phyloP scores from a whole-genome alignment of 2,797 vertebrate genomes.

The Labeo calbasu region DNA sequence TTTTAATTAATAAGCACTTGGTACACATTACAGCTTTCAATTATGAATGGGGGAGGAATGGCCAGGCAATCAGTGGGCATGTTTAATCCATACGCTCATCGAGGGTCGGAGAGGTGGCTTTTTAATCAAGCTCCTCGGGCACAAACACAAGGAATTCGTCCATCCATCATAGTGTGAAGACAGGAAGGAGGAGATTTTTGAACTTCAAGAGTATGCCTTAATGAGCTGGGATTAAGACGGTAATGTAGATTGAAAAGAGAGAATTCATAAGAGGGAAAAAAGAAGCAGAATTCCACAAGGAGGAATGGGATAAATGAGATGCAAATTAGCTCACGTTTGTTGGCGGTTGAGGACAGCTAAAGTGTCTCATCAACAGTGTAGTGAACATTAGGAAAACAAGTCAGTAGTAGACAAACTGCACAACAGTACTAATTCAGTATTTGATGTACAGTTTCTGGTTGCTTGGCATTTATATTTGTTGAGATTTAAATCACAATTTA shows the following conservation, averaged over 20 bases:
- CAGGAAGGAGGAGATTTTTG: slow-evolving; percentile 56
- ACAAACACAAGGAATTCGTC: slow-evolving; percentile 55
- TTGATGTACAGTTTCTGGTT: background rate
- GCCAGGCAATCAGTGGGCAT: slow-evolving; percentile 74
- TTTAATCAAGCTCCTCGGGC: slow-evolving; percentile 78
- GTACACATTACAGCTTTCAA: slow-evolving; percentile 82
- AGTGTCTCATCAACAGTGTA: slow-evolving; percentile 65
- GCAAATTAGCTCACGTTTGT: slow-evolving; percentile 74
- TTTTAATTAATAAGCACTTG: slow-evolving; percentile 83
- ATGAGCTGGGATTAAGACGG: slow-evolving; percentile 72
- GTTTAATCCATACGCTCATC: slow-evolving; percentile 83
- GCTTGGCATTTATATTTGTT: background rate
- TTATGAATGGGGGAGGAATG: slow-evolving; percentile 77
- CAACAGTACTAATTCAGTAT: background rate
- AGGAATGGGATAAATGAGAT: slow-evolving; percentile 73
- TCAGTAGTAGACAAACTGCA: slow-evolving; percentile 35
- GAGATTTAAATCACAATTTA: background rate
- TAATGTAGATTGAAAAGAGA: slow-evolving; percentile 61
- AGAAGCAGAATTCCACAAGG: slow-evolving; percentile 62
- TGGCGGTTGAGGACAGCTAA: slow-evolving; percentile 67
- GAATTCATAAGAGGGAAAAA: slow-evolving; percentile 28
- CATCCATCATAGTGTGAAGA: slow-evolving; percentile 27
- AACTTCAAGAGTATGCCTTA: slow-evolving; percentile 68
- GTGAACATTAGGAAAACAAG: slow-evolving; percentile 68
- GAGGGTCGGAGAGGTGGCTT: slow-evolving; percentile 76